Base-by-base conservation (phyloP, 2,888 invertebrate genomes). In the Epistrophe eligans region DNA sequence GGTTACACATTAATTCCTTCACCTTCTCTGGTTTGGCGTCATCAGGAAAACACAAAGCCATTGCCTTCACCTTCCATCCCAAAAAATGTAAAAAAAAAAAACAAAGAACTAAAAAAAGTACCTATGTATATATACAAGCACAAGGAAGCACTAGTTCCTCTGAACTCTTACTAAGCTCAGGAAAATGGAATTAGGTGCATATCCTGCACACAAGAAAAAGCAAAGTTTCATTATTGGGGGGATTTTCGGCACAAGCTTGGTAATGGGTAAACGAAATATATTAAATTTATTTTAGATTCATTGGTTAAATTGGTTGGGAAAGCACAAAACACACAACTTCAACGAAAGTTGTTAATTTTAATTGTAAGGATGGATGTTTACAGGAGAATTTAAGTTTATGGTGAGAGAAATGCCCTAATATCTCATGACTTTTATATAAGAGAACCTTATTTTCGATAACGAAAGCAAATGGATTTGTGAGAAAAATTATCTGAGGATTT, bases 1-100 rank as follows among this genome's bases (percentile, higher is more conserved):
- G 82, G 89, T 89, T 77, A 88, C 88, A 88, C 88, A 89, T 89
- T 89, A 89, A 90, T 89, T 88, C 89, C 84, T 88, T 77, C 79
- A 79, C 62, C 67, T 74, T 74, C 45, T 82, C 38, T 77, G 43
- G 62, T 70, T 73, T 62, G 43, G 57, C 82, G 66, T 83, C 83
- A 74, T 19, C 79, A 83, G 60, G 38, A 70, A 24, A 24, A 74
- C 72, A 74, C 64, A 48, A 52, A 70, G 48, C 58, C 35, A 58
- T 58, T 48, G 50, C 50, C 60, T 57, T 70, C 79, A 48, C 55
- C 73, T 73, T 64, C 79, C 76, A 76, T 71, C 0, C 7, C 72
- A 62, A 55, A 74, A 67, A 50, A 35, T 57, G 71, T 48, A 73
- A 58, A 38, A 19, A 40, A 52, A 10, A 15, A 38, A 15, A 8